phyloP scores from a whole-genome alignment of 2,797 vertebrate species.

The Rachycentron canadum region DNA sequence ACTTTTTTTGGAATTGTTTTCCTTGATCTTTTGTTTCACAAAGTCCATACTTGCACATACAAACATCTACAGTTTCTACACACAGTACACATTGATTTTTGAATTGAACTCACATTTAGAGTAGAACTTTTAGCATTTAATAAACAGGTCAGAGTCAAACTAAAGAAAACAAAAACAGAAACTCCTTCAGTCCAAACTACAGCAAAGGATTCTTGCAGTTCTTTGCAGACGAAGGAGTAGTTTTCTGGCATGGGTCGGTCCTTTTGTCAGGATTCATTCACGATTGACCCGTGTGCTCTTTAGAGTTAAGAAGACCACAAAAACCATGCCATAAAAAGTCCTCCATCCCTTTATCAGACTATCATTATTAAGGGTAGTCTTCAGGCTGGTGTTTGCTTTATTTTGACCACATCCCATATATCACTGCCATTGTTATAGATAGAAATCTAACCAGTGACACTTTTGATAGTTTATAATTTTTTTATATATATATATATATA shows the following conservation, averaged over 20 bases:
- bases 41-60: constrained; percentile 79
- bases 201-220: constrained; percentile 53
- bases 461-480: constrained; percentile 62
- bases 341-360: constrained; percentile 34
- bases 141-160: constrained; percentile 74
- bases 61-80: constrained; percentile 82
- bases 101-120: constrained; percentile 78
- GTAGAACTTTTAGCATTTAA: constrained; percentile 66
- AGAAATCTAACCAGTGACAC: constrained; percentile 53
- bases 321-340: constrained; percentile 52
- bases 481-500: constrained; percentile 44
- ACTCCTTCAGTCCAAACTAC: constrained; percentile 48
- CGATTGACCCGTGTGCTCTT: constrained; percentile 36
- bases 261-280: constrained; percentile 10
- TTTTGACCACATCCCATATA: constrained; percentile 32
- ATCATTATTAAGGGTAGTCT: constrained; percentile 29
- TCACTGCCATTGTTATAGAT: constrained; percentile 34
- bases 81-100: constrained; percentile 78
- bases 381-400: constrained; percentile 44
- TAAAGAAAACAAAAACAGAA: constrained; percentile 67
- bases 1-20: constrained; percentile 68
- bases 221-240: constrained; percentile 31
- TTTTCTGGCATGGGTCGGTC: constrained; percentile 45
- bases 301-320: constrained; percentile 33
- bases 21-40: constrained; percentile 78